These are phyloP conservation scores for Neria commutata DNA, from an alignment of 2,888 invertebrate species.

Conservation along the genomic window DNA sequence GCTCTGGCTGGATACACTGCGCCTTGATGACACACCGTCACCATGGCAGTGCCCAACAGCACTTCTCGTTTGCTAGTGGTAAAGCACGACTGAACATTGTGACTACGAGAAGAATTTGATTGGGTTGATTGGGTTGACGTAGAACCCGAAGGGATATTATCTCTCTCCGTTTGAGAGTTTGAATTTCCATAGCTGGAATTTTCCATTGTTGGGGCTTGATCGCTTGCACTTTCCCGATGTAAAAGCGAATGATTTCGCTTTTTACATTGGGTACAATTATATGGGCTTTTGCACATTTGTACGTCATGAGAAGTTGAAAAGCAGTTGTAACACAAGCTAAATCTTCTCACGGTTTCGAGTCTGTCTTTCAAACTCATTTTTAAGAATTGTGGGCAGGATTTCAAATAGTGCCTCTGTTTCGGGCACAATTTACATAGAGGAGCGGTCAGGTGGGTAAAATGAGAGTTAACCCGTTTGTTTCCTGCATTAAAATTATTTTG, in stretches of 20 bases:
- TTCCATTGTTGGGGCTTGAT: too few relatives aligned
- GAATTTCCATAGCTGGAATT: too few relatives aligned
- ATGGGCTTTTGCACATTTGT: background rate
- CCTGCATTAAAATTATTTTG: too few relatives aligned
- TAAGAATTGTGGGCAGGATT: background rate
- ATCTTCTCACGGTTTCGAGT: background rate
- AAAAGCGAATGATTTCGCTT: background rate
- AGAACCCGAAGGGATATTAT: too few relatives aligned
- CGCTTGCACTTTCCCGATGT: background rate
- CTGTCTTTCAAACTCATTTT: background rate
- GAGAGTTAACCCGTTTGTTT: too few relatives aligned
- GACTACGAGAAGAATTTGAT: too few relatives aligned
- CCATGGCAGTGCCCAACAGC: slow-evolving; percentile 11
- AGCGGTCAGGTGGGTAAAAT: too few relatives aligned
- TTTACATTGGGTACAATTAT: background rate
- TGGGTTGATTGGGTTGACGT: too few relatives aligned
- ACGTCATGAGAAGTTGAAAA: background rate
- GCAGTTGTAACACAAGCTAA: background rate
- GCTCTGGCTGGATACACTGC: slow-evolving; percentile 9
- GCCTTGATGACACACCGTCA: background rate
- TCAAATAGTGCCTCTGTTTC: background rate
- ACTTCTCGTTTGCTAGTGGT: background rate
- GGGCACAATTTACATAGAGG: background rate
- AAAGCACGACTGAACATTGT: background rate
- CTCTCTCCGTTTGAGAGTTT: too few relatives aligned